Evolutionary conservation across 2,113 vertebrate genomes (phyloP).

Genomic region (Pica pica): DNA sequence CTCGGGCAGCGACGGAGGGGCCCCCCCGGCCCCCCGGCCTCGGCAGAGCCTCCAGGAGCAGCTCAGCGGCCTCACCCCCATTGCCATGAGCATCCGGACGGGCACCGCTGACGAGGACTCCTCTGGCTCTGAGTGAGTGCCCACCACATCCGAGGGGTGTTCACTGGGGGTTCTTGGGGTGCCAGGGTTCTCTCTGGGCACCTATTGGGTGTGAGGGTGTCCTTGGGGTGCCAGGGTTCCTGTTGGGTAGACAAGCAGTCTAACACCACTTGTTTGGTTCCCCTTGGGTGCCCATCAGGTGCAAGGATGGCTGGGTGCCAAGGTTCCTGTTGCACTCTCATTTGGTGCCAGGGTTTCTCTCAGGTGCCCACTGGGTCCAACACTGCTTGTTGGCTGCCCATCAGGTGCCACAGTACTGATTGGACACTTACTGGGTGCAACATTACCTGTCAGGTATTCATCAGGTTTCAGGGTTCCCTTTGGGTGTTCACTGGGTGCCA

Average conservation of each 20-base stretch:
- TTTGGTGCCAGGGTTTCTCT: background rate
- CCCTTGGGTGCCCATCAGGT: background rate
- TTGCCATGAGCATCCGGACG: conserved; percentile 84
- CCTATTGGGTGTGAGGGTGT: background rate
- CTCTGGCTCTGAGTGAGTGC: conserved; percentile 92
- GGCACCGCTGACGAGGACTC: conserved; percentile 89
- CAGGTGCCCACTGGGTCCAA: background rate
- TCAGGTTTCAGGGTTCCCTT: background rate
- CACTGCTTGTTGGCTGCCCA: background rate
- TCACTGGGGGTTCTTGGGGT: background rate
- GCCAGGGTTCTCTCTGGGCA: background rate
- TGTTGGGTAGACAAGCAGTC: background rate
- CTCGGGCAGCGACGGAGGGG: conserved; percentile 67
- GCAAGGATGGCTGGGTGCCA: background rate
- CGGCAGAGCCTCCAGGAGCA: conserved; percentile 74
- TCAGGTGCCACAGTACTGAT: background rate
- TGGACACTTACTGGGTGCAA: background rate
- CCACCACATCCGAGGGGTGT: background rate
- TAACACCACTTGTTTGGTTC: background rate
- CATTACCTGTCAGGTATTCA: background rate
- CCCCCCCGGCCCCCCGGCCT: background rate
- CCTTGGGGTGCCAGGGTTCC: background rate
- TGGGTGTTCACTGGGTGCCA: background rate
- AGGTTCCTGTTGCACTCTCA: background rate
- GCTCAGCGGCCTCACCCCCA: conserved; percentile 78